Evolutionary conservation across 2,888 invertebrate genomes (phyloP), one percentile per base, ranked within the genome.

Genomic region (Adela reaumurella): DNA sequence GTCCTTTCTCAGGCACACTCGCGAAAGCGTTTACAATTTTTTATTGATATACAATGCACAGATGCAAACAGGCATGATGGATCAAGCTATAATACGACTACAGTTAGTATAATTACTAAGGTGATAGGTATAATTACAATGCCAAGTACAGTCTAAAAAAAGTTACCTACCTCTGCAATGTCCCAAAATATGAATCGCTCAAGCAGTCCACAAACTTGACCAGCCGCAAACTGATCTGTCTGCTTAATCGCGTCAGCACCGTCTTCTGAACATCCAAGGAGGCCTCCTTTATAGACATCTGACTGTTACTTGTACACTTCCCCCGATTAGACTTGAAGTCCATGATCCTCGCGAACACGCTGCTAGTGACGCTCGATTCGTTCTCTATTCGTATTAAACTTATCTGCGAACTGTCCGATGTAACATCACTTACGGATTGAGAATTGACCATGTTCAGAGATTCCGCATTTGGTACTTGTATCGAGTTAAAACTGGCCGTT

Each of bases 111-210:
- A n/a, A n/a, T n/a, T n/a, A n/a, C n/a, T n/a, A n/a, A n/a, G n/a
- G n/a, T n/a, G n/a, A n/a, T n/a, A n/a, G n/a, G n/a, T n/a, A n/a
- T n/a, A n/a, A n/a, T n/a, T n/a, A n/a, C n/a, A n/a, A n/a, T n/a
- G n/a, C n/a, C n/a, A n/a, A n/a, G n/a, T n/a, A n/a, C n/a, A n/a
- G n/a, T n/a, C n/a, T n/a, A n/a, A n/a, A n/a, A n/a, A n/a, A n/a
- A n/a, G n/a, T n/a, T n/a, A n/a, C 54, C 57, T 54, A 93, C 64
- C 94, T 81, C 58, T 92, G 88, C 42, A 94, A 65, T 0, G 92
- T 93, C 2, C 93, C 93, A 35, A 92, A 86, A 60, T 91, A 93
- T 1, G 88, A 88, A 54, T 93, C 92, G 56, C 89, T 85, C 42
- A 94, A 79, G 62, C 91, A 90, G 58, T 91, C 87, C 1, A 94